phyloP scores from a whole-genome alignment of 2,113 vertebrate species.

The Ceyx melanurus region DNA sequence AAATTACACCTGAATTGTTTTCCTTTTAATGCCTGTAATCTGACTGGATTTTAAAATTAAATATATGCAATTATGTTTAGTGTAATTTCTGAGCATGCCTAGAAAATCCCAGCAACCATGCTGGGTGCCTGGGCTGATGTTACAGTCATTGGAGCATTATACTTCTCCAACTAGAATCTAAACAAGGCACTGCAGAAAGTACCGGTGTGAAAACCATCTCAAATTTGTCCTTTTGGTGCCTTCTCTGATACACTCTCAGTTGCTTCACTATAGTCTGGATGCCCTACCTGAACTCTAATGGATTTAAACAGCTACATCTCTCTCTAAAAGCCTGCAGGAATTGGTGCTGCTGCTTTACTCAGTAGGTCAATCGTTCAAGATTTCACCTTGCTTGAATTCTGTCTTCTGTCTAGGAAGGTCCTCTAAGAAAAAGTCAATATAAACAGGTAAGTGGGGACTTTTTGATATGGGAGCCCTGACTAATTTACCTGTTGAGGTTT shows the following conservation, averaged over 20 bases:
- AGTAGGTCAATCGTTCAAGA: neutral
- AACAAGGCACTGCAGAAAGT: neutral
- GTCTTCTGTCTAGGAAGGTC: neutral
- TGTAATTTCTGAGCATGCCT: neutral
- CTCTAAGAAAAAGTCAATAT: neutral
- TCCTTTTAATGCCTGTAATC: neutral
- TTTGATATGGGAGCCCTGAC: neutral
- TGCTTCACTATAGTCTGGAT: neutral
- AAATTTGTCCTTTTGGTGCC: neutral
- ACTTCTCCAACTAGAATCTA: neutral
- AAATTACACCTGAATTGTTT: neutral
- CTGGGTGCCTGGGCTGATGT: neutral
- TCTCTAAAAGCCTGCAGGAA: conserved; percentile 6
- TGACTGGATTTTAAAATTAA: neutral
- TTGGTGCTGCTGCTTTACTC: neutral
- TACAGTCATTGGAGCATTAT: neutral
- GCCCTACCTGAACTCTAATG: neutral
- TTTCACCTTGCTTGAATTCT: neutral
- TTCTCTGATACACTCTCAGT: neutral
- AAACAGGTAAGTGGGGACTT: neutral
- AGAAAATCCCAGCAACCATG: neutral
- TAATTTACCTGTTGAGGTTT: neutral
- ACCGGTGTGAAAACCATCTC: neutral
- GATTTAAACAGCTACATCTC: neutral
- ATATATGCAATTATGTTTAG: neutral